phyloP scores from a whole-genome alignment of 1,140 invertebrate species.

The Diabrotica virgifera region DNA sequence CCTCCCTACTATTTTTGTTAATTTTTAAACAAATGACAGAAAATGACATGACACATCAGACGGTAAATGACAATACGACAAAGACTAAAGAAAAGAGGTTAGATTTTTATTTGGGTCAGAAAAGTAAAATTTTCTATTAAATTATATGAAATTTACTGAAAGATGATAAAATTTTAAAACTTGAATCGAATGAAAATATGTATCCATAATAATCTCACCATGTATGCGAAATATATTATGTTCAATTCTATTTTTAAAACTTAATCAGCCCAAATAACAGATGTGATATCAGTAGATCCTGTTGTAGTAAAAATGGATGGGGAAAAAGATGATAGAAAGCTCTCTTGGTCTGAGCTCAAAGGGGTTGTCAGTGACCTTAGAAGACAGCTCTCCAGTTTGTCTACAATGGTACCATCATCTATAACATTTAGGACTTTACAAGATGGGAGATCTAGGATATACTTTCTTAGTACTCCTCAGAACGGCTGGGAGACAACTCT shows the following conservation, averaged over 20 bases:
- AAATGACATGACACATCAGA: not conserved
- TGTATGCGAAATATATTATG: not conserved
- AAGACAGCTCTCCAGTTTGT: constrained; percentile 71
- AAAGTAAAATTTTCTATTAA: constrained; percentile 21
- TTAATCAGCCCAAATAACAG: constrained; percentile 22
- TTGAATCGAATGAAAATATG: not conserved
- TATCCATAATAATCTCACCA: not conserved
- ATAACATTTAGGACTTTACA: constrained; percentile 75
- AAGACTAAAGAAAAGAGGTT: constrained; percentile 25
- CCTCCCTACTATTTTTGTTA: too few species aligned
- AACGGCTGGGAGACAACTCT: constrained; percentile 87
- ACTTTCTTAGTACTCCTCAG: constrained; percentile 81
- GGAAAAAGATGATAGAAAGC: constrained; percentile 31
- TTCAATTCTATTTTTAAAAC: constrained; percentile 21
- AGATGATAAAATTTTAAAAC: not conserved
- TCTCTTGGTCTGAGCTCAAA: constrained; percentile 77
- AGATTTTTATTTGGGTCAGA: constrained; percentile 28
- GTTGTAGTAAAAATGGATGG: constrained; percentile 24
- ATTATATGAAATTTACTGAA: not conserved
- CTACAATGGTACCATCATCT: constrained; percentile 72
- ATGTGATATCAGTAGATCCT: constrained; percentile 21
- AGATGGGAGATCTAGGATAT: constrained; percentile 77
- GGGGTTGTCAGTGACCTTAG: constrained; percentile 78
- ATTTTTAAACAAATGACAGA: too few species aligned
- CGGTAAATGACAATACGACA: constrained; percentile 4